Conservation (phyloP, 2,797 vertebrate species). For the Spinus olivaceus region DNA sequence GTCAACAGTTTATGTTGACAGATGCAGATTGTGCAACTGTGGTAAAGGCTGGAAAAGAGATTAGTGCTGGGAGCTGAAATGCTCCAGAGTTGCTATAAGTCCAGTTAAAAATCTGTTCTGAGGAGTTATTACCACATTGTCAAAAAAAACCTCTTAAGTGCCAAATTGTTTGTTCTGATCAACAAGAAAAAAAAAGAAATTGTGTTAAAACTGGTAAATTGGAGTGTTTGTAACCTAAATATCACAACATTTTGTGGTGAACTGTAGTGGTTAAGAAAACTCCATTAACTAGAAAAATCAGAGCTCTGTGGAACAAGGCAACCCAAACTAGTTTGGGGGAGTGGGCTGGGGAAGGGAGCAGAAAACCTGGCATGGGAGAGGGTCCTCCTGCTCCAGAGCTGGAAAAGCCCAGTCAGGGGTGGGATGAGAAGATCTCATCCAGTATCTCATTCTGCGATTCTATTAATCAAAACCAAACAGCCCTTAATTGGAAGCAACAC, state of each 20-base stretch:
- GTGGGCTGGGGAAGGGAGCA: background rate
- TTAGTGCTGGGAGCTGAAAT: background rate
- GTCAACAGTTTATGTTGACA: background rate
- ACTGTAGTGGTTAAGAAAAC: background rate
- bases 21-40: background rate
- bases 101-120: background rate
- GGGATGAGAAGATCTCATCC: background rate
- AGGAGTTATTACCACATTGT: background rate
- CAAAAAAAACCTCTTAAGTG: background rate
- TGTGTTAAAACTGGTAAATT: background rate
- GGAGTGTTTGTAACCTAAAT: background rate
- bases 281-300: background rate
- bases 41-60: background rate
- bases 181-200: background rate
- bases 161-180: background rate
- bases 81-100: background rate
- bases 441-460: background rate
- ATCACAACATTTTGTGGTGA: background rate
- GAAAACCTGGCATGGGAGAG: background rate
- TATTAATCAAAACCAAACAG: background rate
- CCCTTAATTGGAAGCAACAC: background rate
- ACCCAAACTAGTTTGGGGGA: background rate
- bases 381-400: background rate
- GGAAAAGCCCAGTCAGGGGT: background rate
- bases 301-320: background rate